Evolutionary conservation across 2,113 vertebrate species (phyloP).

Genomic region (Syngnathus floridae): DNA sequence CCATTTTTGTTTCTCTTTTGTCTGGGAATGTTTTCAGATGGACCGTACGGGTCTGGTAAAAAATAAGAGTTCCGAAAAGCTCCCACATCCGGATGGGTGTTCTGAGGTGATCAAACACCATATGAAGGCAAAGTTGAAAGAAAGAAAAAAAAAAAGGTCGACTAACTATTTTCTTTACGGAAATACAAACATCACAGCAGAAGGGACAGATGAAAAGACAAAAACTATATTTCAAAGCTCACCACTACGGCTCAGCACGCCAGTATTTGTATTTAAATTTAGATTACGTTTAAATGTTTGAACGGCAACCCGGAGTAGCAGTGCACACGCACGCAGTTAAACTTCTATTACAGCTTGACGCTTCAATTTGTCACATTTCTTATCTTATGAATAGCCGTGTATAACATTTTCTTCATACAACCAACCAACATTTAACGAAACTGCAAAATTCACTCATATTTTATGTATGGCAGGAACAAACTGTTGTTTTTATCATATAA

Average conservation of each 20-base stretch:
- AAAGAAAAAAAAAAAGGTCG: not conserved
- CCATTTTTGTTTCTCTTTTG: constrained; percentile 98
- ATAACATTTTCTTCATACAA: not conserved
- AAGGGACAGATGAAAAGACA: not conserved
- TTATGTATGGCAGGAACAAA: too few relatives aligned
- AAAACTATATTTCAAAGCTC: not conserved
- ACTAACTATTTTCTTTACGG: not conserved
- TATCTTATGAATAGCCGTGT: not conserved
- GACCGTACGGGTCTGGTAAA: constrained; percentile 69
- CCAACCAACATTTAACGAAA: not conserved
- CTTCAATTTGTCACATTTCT: not conserved
- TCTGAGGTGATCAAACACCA: not conserved
- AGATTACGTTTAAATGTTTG: constrained; percentile 13
- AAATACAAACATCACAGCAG: not conserved
- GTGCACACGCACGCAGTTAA: not conserved
- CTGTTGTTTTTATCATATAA: too few relatives aligned
- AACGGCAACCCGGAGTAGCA: not conserved
- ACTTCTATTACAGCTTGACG: not conserved
- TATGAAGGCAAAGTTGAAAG: not conserved
- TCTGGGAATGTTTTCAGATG: constrained; percentile 88
- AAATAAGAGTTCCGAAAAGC: constrained; percentile 59
- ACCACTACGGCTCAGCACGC: not conserved
- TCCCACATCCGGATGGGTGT: not conserved
- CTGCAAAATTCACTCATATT: not conserved
- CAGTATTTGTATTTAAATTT: not conserved